Evolutionary conservation across 2,113 vertebrate species (phyloP).

Genomic region (Halcyon malimbica): DNA sequence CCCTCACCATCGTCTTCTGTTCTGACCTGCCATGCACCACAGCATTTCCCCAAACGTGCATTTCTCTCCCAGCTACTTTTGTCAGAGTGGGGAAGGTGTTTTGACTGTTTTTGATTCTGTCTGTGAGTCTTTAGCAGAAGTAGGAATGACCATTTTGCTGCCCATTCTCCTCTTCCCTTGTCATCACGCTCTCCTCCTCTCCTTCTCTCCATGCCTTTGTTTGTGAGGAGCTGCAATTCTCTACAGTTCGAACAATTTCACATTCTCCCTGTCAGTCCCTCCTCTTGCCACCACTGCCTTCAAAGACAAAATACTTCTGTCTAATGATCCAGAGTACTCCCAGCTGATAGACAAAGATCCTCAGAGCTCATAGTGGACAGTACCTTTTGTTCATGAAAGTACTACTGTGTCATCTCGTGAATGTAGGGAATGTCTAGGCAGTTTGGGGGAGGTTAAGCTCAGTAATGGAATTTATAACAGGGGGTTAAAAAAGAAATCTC

Average conservation of each 20-base stretch:
- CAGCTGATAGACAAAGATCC: conserved; percentile 19
- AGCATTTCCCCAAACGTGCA: not conserved
- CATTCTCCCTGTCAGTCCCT: not conserved
- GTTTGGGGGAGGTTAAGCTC: not conserved
- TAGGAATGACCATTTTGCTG: not conserved
- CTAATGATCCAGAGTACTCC: not conserved
- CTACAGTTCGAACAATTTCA: not conserved
- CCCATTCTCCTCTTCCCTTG: not conserved
- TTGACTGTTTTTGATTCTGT: not conserved
- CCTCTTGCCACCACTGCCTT: conserved; percentile 9
- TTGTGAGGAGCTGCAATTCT: not conserved
- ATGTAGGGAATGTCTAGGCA: not conserved
- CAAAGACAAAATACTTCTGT: conserved; percentile 34
- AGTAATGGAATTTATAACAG: not conserved
- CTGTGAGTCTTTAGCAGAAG: not conserved
- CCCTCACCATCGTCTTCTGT: not conserved
- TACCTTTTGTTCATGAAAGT: conserved; percentile 16
- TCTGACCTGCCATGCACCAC: not conserved
- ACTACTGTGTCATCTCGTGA: not conserved
- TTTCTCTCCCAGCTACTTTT: not conserved
- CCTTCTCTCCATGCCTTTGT: not conserved
- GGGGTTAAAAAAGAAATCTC: not conserved
- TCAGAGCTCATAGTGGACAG: conserved; percentile 11
- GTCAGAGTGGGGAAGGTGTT: not conserved
- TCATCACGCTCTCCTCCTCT: not conserved